Evolutionary conservation across 2,888 invertebrate genomes (phyloP).

Genomic region (Theodoxus fluviatilis): DNA sequence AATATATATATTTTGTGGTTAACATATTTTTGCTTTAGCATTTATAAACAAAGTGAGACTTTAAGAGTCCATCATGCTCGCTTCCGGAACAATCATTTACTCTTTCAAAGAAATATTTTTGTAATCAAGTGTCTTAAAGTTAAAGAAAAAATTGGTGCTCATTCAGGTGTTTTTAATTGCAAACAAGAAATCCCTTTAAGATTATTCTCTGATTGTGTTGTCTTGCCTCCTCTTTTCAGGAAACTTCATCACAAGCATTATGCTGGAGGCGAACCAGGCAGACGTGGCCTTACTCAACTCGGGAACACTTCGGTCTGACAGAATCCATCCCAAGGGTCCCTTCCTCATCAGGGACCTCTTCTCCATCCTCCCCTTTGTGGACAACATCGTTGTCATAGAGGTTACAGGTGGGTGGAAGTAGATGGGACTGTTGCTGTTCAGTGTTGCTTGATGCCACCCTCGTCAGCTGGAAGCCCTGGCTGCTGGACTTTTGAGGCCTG

Average conservation of each 20-base stretch:
- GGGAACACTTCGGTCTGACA: constrained; percentile 82
- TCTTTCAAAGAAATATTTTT: no score
- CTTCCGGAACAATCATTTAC: no score
- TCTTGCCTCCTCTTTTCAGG: constrained; percentile 57
- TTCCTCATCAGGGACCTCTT: constrained; percentile 85
- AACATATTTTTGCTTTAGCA: no score
- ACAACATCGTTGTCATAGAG: constrained; percentile 80
- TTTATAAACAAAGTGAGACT: no score
- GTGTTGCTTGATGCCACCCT: no score
- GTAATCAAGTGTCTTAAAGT: no score
- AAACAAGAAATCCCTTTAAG: no score
- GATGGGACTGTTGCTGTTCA: background rate
- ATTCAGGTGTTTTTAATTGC: background rate
- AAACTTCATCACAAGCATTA: constrained; percentile 71
- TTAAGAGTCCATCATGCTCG: background rate
- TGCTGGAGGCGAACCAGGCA: constrained; percentile 80
- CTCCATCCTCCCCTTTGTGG: constrained; percentile 84
- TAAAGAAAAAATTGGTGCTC: constrained; percentile 65
- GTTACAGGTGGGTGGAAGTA: constrained; percentile 72
- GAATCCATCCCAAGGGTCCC: constrained; percentile 80
- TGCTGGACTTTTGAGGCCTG: no score
- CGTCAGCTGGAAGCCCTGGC: background rate
- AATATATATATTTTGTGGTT: no score
- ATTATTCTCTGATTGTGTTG: no score
- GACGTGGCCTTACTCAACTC: constrained; percentile 87